phyloP scores from a whole-genome alignment of 2,113 vertebrate genomes.

The Micronycteris hirsuta region DNA sequence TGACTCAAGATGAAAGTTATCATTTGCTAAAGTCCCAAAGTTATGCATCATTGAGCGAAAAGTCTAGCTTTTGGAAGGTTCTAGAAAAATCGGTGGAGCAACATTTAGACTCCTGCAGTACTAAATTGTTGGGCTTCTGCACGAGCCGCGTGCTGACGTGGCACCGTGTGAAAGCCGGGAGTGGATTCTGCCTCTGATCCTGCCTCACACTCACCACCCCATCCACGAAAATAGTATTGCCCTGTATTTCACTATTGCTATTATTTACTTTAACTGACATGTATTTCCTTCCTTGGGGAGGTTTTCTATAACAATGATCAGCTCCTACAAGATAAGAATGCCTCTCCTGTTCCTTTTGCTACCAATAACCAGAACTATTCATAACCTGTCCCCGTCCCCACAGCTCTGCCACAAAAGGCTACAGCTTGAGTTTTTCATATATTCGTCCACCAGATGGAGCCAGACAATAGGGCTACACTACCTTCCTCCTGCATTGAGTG shows the following conservation, averaged over 20 bases:
- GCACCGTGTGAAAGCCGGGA: not conserved
- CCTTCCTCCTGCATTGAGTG: not conserved
- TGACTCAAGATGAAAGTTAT: not conserved
- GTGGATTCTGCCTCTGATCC: not conserved
- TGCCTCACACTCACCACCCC: not conserved
- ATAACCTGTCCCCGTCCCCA: not conserved
- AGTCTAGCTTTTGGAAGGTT: not conserved
- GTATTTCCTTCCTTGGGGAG: not conserved
- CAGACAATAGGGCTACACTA: constrained; percentile 39
- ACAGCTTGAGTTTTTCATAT: not conserved
- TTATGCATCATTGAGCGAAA: not conserved
- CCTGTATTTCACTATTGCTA: not conserved
- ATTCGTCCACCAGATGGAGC: constrained; percentile 73
- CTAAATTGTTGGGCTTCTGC: not conserved
- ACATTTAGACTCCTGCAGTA: not conserved
- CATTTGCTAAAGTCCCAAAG: not conserved
- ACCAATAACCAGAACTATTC: not conserved
- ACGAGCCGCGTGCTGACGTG: accelerated
- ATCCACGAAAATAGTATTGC: not conserved
- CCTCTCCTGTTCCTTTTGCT: not conserved
- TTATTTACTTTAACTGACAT: not conserved
- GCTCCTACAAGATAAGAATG: not conserved
- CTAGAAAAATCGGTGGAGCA: not conserved
- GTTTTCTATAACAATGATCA: not conserved
- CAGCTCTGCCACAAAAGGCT: accelerated